A percentile compares a stretch with the other conserved stretches of the same genome.
These are phyloP conservation scores for Rhaphigaster nebulosa DNA, from an alignment of 2,888 invertebrate genomes.

Conservation along the genomic window DNA sequence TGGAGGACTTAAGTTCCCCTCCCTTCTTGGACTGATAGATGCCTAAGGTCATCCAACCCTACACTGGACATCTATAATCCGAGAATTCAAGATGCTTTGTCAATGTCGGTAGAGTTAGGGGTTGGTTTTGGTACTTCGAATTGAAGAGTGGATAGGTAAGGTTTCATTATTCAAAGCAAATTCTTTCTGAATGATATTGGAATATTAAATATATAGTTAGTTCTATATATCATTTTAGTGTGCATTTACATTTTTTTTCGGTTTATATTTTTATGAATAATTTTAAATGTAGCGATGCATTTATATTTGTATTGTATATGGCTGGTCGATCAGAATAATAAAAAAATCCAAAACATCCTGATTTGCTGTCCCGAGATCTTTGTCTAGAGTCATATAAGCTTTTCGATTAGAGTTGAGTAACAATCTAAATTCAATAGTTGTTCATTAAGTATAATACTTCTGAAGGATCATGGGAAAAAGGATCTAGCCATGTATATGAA, in stretches of 20 bases:
- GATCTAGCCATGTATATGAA: too few species aligned
- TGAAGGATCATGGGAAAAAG: too few species aligned
- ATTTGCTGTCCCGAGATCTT: background rate
- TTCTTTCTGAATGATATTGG: background rate
- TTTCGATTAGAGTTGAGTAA: background rate
- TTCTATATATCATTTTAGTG: background rate
- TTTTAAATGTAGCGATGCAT: too few species aligned
- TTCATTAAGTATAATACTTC: too few species aligned
- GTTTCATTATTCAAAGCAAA: background rate
- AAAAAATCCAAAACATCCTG: background rate
- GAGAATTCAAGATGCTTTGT: background rate
- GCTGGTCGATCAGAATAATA: too few species aligned
- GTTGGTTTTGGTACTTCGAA: background rate
- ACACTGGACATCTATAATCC: background rate
- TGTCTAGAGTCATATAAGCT: background rate
- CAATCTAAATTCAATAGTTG: too few species aligned
- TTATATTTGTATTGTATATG: too few species aligned
- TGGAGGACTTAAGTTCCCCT: conserved; percentile 4
- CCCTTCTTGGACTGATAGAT: conserved; percentile 19
- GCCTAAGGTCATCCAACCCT: background rate
- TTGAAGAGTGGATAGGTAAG: background rate
- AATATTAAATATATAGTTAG: background rate
- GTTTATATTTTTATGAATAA: background rate
- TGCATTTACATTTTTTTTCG: background rate
- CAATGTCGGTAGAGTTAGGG: background rate